Conservation (phyloP, 2,888 invertebrate genomes). For the Mesochorus sp. region DNA sequence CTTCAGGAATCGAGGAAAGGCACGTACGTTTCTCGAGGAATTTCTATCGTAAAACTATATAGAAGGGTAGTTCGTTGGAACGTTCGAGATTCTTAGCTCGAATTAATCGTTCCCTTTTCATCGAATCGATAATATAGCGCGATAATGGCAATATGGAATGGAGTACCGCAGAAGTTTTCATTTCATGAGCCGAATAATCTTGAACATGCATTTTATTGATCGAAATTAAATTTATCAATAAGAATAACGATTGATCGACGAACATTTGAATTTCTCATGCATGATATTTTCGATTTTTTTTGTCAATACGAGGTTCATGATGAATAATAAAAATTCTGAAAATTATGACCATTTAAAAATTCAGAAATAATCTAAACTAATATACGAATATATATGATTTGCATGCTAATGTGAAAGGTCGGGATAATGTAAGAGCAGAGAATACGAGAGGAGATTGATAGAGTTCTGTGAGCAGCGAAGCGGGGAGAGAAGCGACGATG, state of each 20-base stretch:
- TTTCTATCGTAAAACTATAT: constrained; percentile 35
- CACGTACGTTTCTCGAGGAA: constrained; percentile 22
- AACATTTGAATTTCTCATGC: no score
- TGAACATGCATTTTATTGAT: neutral
- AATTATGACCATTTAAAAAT: no score
- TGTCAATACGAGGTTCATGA: no score
- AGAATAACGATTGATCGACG: no score
- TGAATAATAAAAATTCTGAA: no score
- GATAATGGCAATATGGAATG: no score
- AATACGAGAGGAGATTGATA: constrained; percentile 16
- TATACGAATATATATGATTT: no score
- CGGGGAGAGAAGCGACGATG: constrained; percentile 22
- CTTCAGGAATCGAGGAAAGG: neutral
- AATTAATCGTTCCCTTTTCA: constrained; percentile 24
- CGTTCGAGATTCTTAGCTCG: neutral
- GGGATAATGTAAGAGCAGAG: neutral
- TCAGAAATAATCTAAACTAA: no score
- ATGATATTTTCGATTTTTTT: no score
- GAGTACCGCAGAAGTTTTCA: neutral
- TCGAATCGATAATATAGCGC: neutral
- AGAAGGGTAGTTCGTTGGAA: neutral
- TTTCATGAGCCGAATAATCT: neutral
- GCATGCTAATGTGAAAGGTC: neutral
- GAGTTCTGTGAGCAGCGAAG: neutral
- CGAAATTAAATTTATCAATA: neutral